Conservation (phyloP, 2,113 vertebrate genomes). For the Addax nasomaculatus region DNA sequence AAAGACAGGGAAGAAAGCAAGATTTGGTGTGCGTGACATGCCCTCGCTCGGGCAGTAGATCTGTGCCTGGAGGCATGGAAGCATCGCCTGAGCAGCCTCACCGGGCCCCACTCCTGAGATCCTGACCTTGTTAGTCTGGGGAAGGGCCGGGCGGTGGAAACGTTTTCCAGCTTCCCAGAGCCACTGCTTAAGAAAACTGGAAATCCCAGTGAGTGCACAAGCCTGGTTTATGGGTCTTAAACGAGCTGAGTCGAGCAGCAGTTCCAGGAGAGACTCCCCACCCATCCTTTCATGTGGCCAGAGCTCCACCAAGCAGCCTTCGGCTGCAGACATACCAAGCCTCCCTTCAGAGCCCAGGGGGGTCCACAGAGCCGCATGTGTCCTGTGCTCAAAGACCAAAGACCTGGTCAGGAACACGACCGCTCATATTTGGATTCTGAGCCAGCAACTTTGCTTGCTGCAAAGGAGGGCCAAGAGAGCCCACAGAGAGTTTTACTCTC, state of each 20-base stretch:
- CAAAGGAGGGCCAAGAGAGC: neutral
- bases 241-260: neutral
- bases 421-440: neutral
- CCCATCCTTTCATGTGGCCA: neutral
- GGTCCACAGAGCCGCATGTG: neutral
- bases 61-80: neutral
- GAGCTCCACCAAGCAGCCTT: neutral
- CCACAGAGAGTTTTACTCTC: neutral
- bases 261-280: neutral
- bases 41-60: neutral
- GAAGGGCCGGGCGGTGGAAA: rapidly evolving
- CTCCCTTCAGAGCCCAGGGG: neutral
- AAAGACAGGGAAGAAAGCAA: conserved; percentile 21
- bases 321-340: neutral
- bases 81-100: neutral
- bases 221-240: neutral
- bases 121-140: neutral
- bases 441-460: neutral
- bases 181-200: neutral
- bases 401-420: neutral
- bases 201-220: neutral
- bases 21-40: neutral
- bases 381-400: neutral
- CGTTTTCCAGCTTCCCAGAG: neutral
- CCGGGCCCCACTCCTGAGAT: neutral